A percentile compares a stretch with the other conserved stretches of the same genome.
These are phyloP conservation scores for Selene dorsalis DNA, from an alignment of 2,797 vertebrate species.

Conservation along the genomic window DNA sequence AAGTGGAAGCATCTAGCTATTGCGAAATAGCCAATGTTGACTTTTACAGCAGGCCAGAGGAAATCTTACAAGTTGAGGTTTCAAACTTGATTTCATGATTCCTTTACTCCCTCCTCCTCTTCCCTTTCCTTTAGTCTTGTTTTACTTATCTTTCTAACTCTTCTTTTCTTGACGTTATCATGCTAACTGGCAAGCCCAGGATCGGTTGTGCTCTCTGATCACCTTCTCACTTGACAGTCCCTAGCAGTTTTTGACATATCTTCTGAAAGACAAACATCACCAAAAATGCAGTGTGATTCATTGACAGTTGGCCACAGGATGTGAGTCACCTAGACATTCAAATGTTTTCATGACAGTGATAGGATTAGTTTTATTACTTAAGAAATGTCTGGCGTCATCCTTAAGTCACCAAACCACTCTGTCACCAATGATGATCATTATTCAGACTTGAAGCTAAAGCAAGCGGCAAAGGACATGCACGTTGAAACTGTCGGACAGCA, in stretches of 20 bases:
- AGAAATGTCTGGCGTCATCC: slow-evolving; percentile 2
- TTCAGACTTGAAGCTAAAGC: slow-evolving; percentile 1
- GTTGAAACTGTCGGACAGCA: neutral
- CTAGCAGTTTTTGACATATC: neutral
- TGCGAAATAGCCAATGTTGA: too few relatives aligned
- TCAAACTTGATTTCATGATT: too few relatives aligned
- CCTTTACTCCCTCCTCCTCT: too few relatives aligned
- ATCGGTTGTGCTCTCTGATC: too few relatives aligned
- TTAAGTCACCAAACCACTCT: slow-evolving; percentile 26
- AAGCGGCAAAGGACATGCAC: slow-evolving; percentile 8
- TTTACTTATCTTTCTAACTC: too few relatives aligned
- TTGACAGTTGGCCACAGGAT: neutral
- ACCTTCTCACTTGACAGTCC: neutral
- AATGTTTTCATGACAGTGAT: neutral
- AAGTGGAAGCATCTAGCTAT: too few relatives aligned
- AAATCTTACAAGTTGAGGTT: too few relatives aligned
- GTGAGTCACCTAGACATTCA: neutral
- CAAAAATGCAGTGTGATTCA: neutral
- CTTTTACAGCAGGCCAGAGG: too few relatives aligned
- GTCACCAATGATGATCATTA: slow-evolving; percentile 6
- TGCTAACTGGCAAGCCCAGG: too few relatives aligned
- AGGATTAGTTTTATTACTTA: neutral
- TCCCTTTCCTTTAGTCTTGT: too few relatives aligned
- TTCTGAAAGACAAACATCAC: too few relatives aligned
- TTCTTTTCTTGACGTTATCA: too few relatives aligned